Base-by-base conservation (phyloP, 2,888 invertebrate genomes). In the Hydrotaea cyrtoneurina region DNA sequence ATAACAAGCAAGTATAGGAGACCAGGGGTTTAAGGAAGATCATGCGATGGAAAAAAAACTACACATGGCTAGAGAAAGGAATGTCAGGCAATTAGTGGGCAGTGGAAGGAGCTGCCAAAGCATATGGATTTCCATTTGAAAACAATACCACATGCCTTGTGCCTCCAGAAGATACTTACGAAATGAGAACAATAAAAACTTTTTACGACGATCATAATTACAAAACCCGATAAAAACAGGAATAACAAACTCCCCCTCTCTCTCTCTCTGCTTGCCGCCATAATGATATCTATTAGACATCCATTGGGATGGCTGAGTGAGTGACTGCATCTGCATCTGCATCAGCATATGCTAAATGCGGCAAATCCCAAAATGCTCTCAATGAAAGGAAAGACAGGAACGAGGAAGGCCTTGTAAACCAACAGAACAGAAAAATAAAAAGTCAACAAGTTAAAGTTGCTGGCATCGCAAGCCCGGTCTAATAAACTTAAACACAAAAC, bases 401-500 rank as follows among this genome's bases (percentile, higher is more conserved):
- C 31, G 31, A 31, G 31, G 50, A 36, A 31, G 15, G 36, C n/a
- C 55, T 21, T 21, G 55, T 57, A 57, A 57, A 57, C 23, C n/a
- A n/a, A n/a, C n/a, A n/a, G n/a, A n/a, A n/a, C n/a, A n/a, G n/a
- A n/a, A n/a, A n/a, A n/a, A n/a, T n/a, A 36, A 0, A 62, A 31
- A 36, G n/a, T n/a, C 15, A 31, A 62, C 36, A 36, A n/a, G 17
- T 62, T 62, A 31, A 7, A 31, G 7, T 1, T 15, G n/a, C 50
- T 13, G 50, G 2, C 21, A 69, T n/a, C 23, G 13, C 21, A 43
- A 66, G 43, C 8, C 43, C 17, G 7, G 43, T 43, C 46, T 75
- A 76, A 75, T 79, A 79, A 78, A 82, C 82, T 76, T 53, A 73
- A 78, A 19, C 66, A 31, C 39, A 57, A 73, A 86, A 85, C 83